Evolutionary conservation across 2,888 invertebrate genomes (phyloP).

Genomic region (Argyresthia albistria): DNA sequence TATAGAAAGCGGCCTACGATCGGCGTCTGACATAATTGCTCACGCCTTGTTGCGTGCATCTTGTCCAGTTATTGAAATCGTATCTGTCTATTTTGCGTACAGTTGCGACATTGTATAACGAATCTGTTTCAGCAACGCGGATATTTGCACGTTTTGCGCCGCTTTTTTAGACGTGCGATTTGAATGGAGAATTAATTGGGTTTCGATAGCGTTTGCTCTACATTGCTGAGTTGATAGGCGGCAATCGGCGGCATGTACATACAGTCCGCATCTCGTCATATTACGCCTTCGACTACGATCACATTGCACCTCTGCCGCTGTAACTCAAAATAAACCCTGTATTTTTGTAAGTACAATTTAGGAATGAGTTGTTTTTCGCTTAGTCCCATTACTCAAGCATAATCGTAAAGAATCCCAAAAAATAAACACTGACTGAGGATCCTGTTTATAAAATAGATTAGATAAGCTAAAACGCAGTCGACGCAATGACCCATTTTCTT

Average conservation of each 20-base stretch:
- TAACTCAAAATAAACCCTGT: too few species aligned
- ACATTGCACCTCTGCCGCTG: too few species aligned
- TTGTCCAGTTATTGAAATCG: constrained; percentile 14
- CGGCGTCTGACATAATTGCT: constrained; percentile 58
- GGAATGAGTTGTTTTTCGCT: too few species aligned
- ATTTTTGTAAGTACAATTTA: too few species aligned
- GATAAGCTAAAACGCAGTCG: constrained; percentile 9
- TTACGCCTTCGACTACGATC: too few species aligned
- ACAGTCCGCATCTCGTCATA: too few species aligned
- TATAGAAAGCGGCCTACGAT: constrained; percentile 45
- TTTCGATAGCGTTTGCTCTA: not conserved
- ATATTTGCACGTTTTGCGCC: constrained; percentile 9
- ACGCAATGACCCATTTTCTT: constrained; percentile 49
- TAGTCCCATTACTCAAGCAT: too few species aligned
- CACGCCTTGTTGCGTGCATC: constrained; percentile 20
- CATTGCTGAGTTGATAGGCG: not conserved
- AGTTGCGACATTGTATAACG: constrained; percentile 11
- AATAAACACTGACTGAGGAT: too few species aligned
- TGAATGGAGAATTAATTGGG: not conserved
- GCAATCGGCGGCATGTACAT: too few species aligned
- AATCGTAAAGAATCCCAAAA: too few species aligned
- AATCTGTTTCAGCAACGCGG: constrained; percentile 9
- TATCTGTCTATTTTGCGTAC: constrained; percentile 14
- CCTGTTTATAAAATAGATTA: not conserved
- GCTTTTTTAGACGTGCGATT: not conserved